These are phyloP conservation scores for Prunella himalayana DNA, from an alignment of 2,113 vertebrate species.

Conservation along the genomic window DNA sequence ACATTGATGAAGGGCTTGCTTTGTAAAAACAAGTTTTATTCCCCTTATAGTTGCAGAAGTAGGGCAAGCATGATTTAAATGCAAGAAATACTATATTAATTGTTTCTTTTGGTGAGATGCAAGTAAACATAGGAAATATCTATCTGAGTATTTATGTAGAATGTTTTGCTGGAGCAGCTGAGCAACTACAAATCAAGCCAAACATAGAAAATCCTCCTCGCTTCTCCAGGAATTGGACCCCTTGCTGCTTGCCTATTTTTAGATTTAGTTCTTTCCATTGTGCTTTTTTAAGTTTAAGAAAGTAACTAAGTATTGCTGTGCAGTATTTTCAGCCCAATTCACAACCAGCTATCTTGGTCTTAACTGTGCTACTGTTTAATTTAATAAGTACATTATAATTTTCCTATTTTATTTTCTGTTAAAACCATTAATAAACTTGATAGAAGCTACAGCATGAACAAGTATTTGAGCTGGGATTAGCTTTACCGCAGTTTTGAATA, in stretches of 20 bases:
- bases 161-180: not conserved
- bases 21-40: conserved; percentile 50
- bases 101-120: conserved; percentile 18
- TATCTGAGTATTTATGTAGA: not conserved
- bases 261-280: not conserved
- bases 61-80: conserved; percentile 59
- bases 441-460: not conserved
- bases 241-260: not conserved
- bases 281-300: not conserved
- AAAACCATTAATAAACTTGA: not conserved
- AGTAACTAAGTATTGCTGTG: not conserved
- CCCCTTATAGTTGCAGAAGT: conserved; percentile 49
- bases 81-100: conserved; percentile 45
- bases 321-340: not conserved
- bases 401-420: not conserved
- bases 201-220: not conserved
- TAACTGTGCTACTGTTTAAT: not conserved
- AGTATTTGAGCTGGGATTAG: not conserved
- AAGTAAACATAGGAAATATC: conserved; percentile 11
- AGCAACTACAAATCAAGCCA: not conserved
- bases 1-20: not conserved
- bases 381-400: not conserved
- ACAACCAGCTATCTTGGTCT: not conserved
- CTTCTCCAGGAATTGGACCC: not conserved
- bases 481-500: not conserved